Base-by-base conservation (phyloP, 1,140 invertebrate species). In the Sminthurinus signatus region DNA sequence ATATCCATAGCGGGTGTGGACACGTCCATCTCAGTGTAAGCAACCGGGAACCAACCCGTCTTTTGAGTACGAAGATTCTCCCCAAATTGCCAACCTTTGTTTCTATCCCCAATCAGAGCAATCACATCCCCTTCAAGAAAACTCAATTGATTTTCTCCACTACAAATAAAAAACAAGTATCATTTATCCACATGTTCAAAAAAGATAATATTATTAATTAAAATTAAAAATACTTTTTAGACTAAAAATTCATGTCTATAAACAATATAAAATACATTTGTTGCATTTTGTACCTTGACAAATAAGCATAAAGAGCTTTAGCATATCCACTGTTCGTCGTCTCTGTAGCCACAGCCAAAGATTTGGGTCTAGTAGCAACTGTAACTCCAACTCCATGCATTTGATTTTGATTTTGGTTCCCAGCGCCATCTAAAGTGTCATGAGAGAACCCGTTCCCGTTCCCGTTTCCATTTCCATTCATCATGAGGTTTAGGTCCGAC, bases 51-150 rank as follows among this genome's bases (percentile, higher is more conserved):
- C 93, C 93, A 96, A 17, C 93, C 93, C 64, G 89, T 88, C 72
- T 88, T 84, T 74, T 92, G 88, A 25, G 88, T 93, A 17, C 91
- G 81, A 63, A 91, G 76, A 77, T 96, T 95, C 75, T 95, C 91
- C 25, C 92, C 92, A 74, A 93, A 96, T 75, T 96, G 92, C 92
- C 92, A 96, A 46, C 93, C 92, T 75, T 93, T 93, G 73, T 89
- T 92, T 65, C 90, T 82, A 71, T 93, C 90, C 75, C 91, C 93
- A 67, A 94, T 86, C 65, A 95, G 76, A 8, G 88, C 86, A 25
- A 96, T 87, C 58, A 91, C 80, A 77, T 96, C 93, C 67, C 91
- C 91, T 77, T 94, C 90, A 60, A 89, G 83, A 77, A 95, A 96
- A 73, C 88, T 91, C 39, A 95, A 81, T 77, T 95, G 92, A 78